A percentile compares a stretch with the other conserved stretches of the same genome.
Conservation (phyloP, 2,113 vertebrate species). For the Ramphastos sulfuratus region DNA sequence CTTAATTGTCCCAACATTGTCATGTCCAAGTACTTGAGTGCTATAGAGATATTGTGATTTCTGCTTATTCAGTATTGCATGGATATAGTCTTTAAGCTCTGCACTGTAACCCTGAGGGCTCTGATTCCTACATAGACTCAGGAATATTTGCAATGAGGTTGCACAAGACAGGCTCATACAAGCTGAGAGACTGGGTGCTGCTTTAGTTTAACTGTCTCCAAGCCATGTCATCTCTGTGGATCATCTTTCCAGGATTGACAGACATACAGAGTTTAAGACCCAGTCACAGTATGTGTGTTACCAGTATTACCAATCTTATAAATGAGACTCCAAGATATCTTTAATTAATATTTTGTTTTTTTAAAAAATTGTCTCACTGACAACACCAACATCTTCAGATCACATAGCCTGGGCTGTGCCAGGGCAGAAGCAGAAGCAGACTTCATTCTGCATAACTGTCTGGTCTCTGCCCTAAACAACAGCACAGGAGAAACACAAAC, state of each 20-base stretch:
- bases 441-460: accelerated
- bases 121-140: background rate
- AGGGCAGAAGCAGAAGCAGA: background rate
- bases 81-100: background rate
- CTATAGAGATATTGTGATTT: background rate
- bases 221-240: background rate
- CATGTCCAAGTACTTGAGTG: background rate
- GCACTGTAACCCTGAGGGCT: accelerated
- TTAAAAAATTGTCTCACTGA: background rate
- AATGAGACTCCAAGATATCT: background rate
- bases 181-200: background rate
- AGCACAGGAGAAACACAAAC: background rate
- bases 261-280: background rate
- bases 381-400: background rate
- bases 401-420: background rate
- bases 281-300: background rate
- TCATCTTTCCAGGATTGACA: background rate
- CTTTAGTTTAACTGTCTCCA: background rate
- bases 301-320: background rate
- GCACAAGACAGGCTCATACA: background rate
- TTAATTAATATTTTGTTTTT: background rate
- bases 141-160: background rate
- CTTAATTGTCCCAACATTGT: background rate
- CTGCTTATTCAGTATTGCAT: background rate
- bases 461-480: background rate